phyloP scores from a whole-genome alignment of 1,140 invertebrate species.

The Chrysomallon squamiferum region DNA sequence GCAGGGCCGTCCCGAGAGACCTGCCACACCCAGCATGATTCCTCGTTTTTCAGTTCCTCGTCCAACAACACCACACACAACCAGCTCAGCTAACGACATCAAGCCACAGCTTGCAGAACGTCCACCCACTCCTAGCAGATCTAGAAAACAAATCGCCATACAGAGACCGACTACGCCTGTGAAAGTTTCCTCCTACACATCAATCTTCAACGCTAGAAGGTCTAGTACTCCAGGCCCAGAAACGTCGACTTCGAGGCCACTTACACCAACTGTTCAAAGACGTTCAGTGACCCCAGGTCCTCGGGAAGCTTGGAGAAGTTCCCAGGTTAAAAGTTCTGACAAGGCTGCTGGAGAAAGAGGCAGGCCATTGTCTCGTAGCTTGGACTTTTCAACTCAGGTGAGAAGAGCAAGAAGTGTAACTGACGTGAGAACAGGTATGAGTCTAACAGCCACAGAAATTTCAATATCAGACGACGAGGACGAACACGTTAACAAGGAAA shows the following conservation, averaged over 20 bases:
- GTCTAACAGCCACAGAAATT: constrained; percentile 11
- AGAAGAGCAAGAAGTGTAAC: constrained; percentile 1
- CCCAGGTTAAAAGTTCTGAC: too few species aligned
- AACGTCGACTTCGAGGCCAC: constrained; percentile 7
- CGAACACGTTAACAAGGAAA: constrained; percentile 11
- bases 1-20: not conserved
- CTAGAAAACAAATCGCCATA: constrained; percentile 1
- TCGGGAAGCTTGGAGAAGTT: constrained; percentile 10
- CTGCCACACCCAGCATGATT: constrained; percentile 10
- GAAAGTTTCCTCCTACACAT: constrained; percentile 22
- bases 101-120: constrained; percentile 1
- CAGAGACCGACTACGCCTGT: constrained; percentile 10
- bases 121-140: constrained; percentile 26
- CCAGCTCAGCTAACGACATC: constrained; percentile 3
- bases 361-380: constrained; percentile 3
- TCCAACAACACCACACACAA: not conserved
- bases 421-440: constrained; percentile 2
- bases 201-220: constrained; percentile 27
- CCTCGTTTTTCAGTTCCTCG: not conserved
- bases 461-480: constrained; percentile 20
- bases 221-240: constrained; percentile 40
- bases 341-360: not conserved
- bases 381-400: not conserved
- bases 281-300: constrained; percentile 32
- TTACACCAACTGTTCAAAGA: constrained; percentile 18